Conservation (phyloP, 2,888 invertebrate species). For the Epinotia ramella region DNA sequence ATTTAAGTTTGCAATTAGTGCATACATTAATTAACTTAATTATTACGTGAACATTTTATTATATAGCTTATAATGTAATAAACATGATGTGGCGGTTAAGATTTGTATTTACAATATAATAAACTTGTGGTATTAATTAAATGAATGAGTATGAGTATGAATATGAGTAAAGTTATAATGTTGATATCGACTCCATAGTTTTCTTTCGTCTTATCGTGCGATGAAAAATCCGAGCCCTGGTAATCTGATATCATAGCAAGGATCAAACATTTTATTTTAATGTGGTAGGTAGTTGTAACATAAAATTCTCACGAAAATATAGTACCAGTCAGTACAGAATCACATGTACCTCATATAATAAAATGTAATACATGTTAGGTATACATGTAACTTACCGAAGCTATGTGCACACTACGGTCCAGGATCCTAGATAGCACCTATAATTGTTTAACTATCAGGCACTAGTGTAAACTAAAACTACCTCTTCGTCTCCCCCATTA, state of each 20-base stretch:
- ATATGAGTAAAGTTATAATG: too few species aligned
- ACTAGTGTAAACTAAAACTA: slow-evolving; percentile 5
- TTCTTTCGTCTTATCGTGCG: too few species aligned
- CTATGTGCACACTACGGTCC: slow-evolving; percentile 6
- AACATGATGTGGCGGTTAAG: too few species aligned
- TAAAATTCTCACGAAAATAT: not conserved
- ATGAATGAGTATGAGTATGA: too few species aligned
- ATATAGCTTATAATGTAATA: too few species aligned
- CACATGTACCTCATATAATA: not conserved
- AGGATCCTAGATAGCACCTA: not conserved
- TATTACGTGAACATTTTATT: too few species aligned
- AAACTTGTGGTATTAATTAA: too few species aligned
- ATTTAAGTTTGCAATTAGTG: too few species aligned
- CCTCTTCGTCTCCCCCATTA: not conserved
- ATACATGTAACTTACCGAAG: slow-evolving; percentile 8
- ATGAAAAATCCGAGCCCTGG: too few species aligned
- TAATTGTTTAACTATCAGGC: not conserved
- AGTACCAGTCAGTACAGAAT: not conserved
- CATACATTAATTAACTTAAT: too few species aligned
- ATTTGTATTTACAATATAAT: too few species aligned
- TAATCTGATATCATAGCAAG: not conserved
- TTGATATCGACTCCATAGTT: too few species aligned
- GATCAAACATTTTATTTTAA: not conserved
- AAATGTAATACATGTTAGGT: not conserved
- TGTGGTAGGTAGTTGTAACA: slow-evolving; percentile 10